Evolutionary conservation across 2,113 vertebrate genomes (phyloP).

Genomic region (Psittacula cyanocephala): DNA sequence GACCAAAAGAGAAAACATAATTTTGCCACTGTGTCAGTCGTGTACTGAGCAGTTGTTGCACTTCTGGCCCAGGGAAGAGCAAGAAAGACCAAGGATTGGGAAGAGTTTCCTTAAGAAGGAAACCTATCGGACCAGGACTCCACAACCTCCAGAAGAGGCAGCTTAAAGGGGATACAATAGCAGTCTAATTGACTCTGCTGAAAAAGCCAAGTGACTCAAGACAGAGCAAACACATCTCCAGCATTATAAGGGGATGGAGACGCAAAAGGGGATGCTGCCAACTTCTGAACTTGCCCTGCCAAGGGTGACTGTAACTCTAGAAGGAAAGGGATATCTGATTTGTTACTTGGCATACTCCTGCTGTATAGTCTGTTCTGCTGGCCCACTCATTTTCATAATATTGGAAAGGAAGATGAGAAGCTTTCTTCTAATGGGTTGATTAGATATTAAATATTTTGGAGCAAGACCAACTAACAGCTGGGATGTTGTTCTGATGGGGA

Average conservation of each 20-base stretch:
- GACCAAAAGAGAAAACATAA: rapidly evolving
- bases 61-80: neutral
- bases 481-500: neutral
- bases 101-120: neutral
- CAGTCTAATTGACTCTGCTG: neutral
- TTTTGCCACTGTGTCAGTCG: neutral
- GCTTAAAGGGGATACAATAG: neutral
- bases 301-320: neutral
- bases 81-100: neutral
- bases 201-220: neutral
- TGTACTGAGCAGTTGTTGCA: rapidly evolving
- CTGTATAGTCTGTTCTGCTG: neutral
- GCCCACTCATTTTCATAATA: neutral
- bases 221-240: neutral
- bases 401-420: neutral
- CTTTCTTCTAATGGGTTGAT: neutral
- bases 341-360: neutral
- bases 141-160: neutral
- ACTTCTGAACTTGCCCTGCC: neutral
- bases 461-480: neutral
- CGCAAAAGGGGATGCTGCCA: neutral
- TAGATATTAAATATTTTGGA: neutral
- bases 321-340: neutral
- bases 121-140: rapidly evolving
- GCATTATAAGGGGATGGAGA: rapidly evolving